A percentile compares a stretch with the other conserved stretches of the same genome.
These are phyloP conservation scores for Apamea sordens DNA, from an alignment of 2,888 invertebrate species.

Conservation along the genomic window DNA sequence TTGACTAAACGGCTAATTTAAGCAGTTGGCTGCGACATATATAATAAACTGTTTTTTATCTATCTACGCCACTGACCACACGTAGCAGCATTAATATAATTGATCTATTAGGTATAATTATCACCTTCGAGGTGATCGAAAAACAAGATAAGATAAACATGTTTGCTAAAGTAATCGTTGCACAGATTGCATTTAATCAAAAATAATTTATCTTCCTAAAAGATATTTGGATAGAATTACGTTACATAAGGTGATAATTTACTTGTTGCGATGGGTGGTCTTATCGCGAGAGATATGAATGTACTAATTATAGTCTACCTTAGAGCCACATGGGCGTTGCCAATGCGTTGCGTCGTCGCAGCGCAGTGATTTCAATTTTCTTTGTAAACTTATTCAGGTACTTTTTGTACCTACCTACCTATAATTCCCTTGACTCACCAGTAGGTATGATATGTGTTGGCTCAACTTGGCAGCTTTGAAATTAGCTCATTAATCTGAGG, in stretches of 20 bases:
- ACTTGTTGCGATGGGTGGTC: background rate
- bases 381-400: too few relatives aligned
- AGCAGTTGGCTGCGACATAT: too few relatives aligned
- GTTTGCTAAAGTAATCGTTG: slow-evolving; percentile 19
- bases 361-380: too few relatives aligned
- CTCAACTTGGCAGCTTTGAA: background rate
- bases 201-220: slow-evolving; percentile 13
- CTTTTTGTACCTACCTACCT: too few relatives aligned
- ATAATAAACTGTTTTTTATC: background rate
- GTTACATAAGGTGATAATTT: background rate
- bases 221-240: background rate
- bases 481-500: background rate
- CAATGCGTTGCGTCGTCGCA: too few relatives aligned
- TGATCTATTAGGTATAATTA: background rate
- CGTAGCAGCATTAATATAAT: slow-evolving; percentile 14
- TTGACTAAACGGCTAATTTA: too few relatives aligned
- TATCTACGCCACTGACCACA: background rate
- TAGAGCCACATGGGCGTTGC: too few relatives aligned
- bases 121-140: slow-evolving; percentile 13
- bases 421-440: background rate
- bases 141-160: slow-evolving; percentile 39
- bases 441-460: background rate
- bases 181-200: slow-evolving; percentile 16
- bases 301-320: background rate
- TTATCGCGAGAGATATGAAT: background rate